Conservation (phyloP, 2,113 vertebrate species). For the Tenrec ecaudatus region DNA sequence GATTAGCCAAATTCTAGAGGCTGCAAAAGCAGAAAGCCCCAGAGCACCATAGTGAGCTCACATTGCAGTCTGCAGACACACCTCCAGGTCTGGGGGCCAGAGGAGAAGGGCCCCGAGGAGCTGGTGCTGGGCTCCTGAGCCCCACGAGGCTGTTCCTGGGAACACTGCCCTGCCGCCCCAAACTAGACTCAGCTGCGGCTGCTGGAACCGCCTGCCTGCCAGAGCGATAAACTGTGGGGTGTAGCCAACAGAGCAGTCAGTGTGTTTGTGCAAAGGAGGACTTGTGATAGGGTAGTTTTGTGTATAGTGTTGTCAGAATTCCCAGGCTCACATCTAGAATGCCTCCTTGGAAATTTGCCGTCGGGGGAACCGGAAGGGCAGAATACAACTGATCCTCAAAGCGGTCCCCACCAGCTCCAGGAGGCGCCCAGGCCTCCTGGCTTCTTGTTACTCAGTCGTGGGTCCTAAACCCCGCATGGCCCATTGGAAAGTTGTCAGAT, state of each 20-base stretch:
- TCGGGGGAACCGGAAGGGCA: background rate
- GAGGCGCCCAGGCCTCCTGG: background rate
- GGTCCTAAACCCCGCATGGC: too few species aligned
- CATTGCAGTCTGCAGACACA: background rate
- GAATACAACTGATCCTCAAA: background rate
- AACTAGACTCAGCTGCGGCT: fast-evolving
- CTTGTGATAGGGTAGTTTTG: background rate
- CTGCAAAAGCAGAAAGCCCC: background rate
- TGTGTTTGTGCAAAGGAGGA: background rate
- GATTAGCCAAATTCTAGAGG: background rate
- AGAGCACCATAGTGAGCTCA: fast-evolving
- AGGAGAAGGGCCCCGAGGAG: fast-evolving
- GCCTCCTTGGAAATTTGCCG: background rate
- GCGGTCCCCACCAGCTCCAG: background rate
- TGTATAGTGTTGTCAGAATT: background rate
- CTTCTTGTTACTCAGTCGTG: background rate
- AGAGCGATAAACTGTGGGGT: too few species aligned
- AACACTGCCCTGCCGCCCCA: too few species aligned
- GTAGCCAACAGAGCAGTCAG: too few species aligned
- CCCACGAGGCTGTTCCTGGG: background rate
- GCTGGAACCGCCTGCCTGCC: background rate
- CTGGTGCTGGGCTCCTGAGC: background rate
- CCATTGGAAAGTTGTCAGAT: background rate
- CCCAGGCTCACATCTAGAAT: background rate
- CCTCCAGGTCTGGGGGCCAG: background rate